Evolutionary conservation across 2,797 vertebrate genomes (phyloP), one percentile per base, ranked within the genome.

Genomic region (Heliangelus exortis): DNA sequence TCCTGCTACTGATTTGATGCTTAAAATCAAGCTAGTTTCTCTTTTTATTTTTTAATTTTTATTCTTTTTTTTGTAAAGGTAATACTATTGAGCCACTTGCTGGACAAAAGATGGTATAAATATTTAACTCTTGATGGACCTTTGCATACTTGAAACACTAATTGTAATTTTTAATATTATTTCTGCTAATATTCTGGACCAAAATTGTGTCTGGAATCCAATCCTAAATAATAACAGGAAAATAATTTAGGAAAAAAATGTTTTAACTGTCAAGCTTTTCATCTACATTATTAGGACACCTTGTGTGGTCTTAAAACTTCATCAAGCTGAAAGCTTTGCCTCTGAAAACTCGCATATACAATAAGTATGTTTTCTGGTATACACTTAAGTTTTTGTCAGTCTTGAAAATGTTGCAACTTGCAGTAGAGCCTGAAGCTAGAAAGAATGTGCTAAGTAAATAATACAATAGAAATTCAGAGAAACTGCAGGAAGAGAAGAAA

Each of bases 271-370:
- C 54, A 85, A 61, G 75, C 8, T 75, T 89, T 89, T 90, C 21
- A 89, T 85, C 57, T 80, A 2, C 10, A 2, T 85, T 61, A 77
- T 94, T 89, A 65, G 50, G 6, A 26, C 33, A 63, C 23, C 33
- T 5, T 83, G 93, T 93, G 91, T 96, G 92, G 89, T 93, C 86
- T 74, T 55, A 41, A 41, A 41, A 41, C 39, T 41, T 41, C 41
- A 39, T 14, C 39, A 41, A 14, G 13, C 39, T 41, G 39, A 14
- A 41, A 41, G 39, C 39, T 41, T 41, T 41, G 39, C 39, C 39
- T 73, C 71, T 76, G 75, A 47, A 83, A 90, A 72, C 18, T 86
- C 77, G 14, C 7, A 7, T 14, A 11, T 34, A 57, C 58, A 36
- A 39, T 39, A 16, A 82, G 2, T 43, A 0, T 45, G 19, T 77